A percentile compares a stretch with the other conserved stretches of the same genome.
phyloP scores from a whole-genome alignment of 2,113 vertebrate species.

The Greenwoodochromis staneri region DNA sequence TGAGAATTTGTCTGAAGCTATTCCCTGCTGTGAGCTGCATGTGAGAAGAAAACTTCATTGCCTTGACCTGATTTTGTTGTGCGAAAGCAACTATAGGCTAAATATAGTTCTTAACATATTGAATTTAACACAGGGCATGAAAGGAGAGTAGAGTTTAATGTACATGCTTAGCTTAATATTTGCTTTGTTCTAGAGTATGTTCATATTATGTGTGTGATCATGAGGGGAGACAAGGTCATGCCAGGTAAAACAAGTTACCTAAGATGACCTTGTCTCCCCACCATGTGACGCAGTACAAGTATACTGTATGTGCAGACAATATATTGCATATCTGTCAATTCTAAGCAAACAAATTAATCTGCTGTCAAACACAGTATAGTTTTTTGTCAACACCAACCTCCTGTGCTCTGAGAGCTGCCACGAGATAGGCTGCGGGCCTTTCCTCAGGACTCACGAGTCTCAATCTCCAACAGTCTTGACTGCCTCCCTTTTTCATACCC shows the following conservation, averaged over 20 bases:
- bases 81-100: neutral
- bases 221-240: neutral
- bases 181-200: neutral
- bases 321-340: neutral
- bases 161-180: neutral
- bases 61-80: neutral
- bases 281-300: neutral
- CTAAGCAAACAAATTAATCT: neutral
- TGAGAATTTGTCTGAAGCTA: neutral
- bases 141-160: neutral
- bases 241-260: neutral
- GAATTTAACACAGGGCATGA: neutral
- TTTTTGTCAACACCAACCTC: neutral
- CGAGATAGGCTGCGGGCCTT: neutral
- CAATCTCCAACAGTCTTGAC: neutral
- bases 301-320: neutral
- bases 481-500: neutral
- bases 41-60: neutral
- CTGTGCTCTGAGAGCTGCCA: neutral
- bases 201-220: neutral
- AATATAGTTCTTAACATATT: neutral
- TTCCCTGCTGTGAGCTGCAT: neutral
- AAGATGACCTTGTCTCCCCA: neutral
- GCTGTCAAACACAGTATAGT: neutral
- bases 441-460: neutral